Base-by-base conservation (phyloP, 1,140 invertebrate genomes). In the Agraylea sexmaculata region DNA sequence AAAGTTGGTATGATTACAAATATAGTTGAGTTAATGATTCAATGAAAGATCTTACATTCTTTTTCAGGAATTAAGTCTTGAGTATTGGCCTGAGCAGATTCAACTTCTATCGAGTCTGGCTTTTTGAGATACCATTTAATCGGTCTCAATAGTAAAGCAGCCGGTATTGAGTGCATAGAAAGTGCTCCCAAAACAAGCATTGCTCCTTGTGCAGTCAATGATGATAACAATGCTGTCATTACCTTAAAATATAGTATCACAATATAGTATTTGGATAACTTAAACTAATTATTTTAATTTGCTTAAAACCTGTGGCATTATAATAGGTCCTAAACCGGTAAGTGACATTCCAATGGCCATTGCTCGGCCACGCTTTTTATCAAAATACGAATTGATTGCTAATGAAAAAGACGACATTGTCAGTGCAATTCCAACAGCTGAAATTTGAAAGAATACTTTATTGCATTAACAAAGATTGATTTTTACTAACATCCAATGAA, bases 111-210 rank as follows among this genome's bases (percentile, higher is more conserved):
- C 30, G 40, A 16, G 36, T 54, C 50, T 23, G 57, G 48, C 41
- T 55, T 47, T 54, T 62, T 70, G 51, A 68, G 56, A 52, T 79
- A 76, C 68, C 64, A 71, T 49, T 68, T 69, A 7, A 69, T 64
- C 17, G 74, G 74, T 52, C 74, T 70, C 6, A 75, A 53, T 33
- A 76, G 54, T 37, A 68, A 58, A 7, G 69, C 63, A 11, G 62
- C 70, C 37, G 64, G 53, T 4, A 74, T 49, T 3, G 69, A 68
- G 47, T 76, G 68, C 4, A 74, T 59, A n/a, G 65, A 59, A 21
- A 75, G 49, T 6, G 63, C 71, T 15, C 65, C 60, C n/a, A 73
- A 51, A 37, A 74, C 67, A 2, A 73, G 50, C 21, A 72, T 59
- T 3, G 71, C 67, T 12, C 70, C 70, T 50, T 66, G 52, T 44